A percentile compares a stretch with the other conserved stretches of the same genome.
phyloP scores from a whole-genome alignment of 2,113 vertebrate genomes.

The Saccopteryx bilineata region DNA sequence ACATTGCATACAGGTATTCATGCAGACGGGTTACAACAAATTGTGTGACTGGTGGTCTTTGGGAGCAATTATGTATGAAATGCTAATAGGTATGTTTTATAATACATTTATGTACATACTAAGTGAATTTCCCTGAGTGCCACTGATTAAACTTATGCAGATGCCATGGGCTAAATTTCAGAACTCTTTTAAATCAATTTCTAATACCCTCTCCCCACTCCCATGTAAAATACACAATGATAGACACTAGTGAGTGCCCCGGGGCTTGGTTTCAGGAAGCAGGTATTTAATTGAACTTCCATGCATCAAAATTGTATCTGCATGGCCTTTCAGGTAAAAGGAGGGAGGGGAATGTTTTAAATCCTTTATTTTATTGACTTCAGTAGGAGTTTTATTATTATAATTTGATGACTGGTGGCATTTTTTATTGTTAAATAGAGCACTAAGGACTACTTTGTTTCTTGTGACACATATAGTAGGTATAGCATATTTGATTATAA shows the following conservation, averaged over 20 bases:
- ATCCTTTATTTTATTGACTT: not conserved
- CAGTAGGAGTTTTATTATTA: not conserved
- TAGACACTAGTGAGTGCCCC: not conserved
- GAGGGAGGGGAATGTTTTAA: not conserved
- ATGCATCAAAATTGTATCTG: not conserved
- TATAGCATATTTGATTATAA: not conserved
- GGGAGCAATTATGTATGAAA: constrained; percentile 99
- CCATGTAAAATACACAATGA: not conserved
- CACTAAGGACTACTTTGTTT: not conserved
- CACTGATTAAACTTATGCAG: not conserved
- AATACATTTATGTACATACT: not conserved
- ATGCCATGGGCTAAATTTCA: not conserved
- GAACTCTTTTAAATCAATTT: not conserved
- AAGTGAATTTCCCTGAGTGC: not conserved
- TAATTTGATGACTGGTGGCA: not conserved
- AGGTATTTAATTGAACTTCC: not conserved
- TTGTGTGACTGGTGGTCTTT: constrained; percentile 99
- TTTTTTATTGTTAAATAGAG: constrained; percentile 1
- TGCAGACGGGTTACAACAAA: constrained; percentile 99
- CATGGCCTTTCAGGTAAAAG: not conserved
- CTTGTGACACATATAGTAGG: not conserved
- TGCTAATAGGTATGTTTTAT: constrained; percentile 94
- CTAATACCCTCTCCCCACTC: not conserved
- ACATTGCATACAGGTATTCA: constrained; percentile 98
- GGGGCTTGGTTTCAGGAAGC: not conserved